Base-by-base conservation (phyloP, 2,797 vertebrate genomes). In the Otolemur crassicaudatus region DNA sequence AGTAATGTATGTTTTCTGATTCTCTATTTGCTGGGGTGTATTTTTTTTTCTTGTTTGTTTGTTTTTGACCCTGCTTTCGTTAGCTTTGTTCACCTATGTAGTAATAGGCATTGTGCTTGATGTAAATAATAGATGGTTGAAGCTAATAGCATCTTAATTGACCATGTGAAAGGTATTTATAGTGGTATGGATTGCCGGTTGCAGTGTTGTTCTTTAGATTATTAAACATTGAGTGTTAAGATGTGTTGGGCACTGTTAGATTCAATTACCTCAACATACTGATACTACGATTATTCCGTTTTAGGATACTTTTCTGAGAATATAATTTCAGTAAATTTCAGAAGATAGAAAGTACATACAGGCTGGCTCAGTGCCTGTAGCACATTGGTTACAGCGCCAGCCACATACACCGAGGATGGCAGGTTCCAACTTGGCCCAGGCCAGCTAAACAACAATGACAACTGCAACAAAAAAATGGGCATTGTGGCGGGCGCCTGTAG, bases 251-350 rank as follows among this genome's bases (percentile, higher is more conserved):
- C 37, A 25, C 60, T 82, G 12, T 91, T 73, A 37, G 8, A 22
- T 79, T 23, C 88, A 27, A 27, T 79, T 87, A 69, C 31, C 40
- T 85, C 60, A 73, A 34, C 25, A 53, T 60, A 40, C 56, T 43
- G 46, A n/a, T 37, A 87, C 16, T 82, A 76, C 46, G 40, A 1
- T 56, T 70, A 8, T 34, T 91, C n/a, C 49, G 22, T 56, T 94
- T 83, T 81, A 86, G 69, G 12, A n/a, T 69, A 89, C 40, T 82
- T 90, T 92, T 87, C 72, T 88, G 58, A 58, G 82, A 89, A 75
- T 31, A 40, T 8, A 73, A 56, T 77, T 88, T 67, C 37, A 94
- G 31, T 34, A 67, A 93, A 10, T 58, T 69, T 14, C 65, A 73
- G 37, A 87, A 85, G n/a, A 61, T 46, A 94, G 70, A 92, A 85